Evolutionary conservation across 2,113 vertebrate species (phyloP), one percentile per base, ranked within the genome.

Genomic region (Aphyosemion australe): DNA sequence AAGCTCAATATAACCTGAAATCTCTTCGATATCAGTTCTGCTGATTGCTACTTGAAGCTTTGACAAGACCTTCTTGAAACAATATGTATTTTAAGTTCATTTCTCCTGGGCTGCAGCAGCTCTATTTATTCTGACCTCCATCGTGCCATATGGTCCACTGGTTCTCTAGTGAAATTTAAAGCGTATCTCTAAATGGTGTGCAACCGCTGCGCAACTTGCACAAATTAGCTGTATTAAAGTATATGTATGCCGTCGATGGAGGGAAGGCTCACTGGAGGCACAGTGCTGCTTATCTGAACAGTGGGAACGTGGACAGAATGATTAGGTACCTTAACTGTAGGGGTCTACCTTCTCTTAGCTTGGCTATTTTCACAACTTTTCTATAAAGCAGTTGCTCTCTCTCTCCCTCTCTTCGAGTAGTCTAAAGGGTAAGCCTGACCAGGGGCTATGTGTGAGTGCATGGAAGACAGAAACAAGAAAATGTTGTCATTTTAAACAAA

Each of bases 211-310:
- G 83, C 86, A 82, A 85, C 79, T 83, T 60, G 72, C 84, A 76
- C 87, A 87, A 90, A 90, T 93, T 83, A 92, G 84, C 86, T 75
- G 83, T 69, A 73, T 83, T 84, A 88, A 87, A 83, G 79, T 79
- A 70, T 83, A 84, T 79, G 84, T 81, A 75, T 76, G 84, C 76
- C 39, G 55, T 74, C 55, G 82, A 84, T 77, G 70, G 84, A 76
- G 85, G 80, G 69, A 76, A 77, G 77, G 80, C 85, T 90, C 87
- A 88, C 87, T 84, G 86, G 80, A 89, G 86, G 90, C 86, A 71
- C 83, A 57, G 72, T 32, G 80, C 79, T 88, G 87, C 89, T 92
- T 90, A 92, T 92, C 87, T 89, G 89, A 88, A 84, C 85, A 74
- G 78, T 68, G 69, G 59, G 60, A 74, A 90, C 88, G 90, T 92